phyloP scores from a whole-genome alignment of 2,797 vertebrate species.

The Diplodus puntazzo region DNA sequence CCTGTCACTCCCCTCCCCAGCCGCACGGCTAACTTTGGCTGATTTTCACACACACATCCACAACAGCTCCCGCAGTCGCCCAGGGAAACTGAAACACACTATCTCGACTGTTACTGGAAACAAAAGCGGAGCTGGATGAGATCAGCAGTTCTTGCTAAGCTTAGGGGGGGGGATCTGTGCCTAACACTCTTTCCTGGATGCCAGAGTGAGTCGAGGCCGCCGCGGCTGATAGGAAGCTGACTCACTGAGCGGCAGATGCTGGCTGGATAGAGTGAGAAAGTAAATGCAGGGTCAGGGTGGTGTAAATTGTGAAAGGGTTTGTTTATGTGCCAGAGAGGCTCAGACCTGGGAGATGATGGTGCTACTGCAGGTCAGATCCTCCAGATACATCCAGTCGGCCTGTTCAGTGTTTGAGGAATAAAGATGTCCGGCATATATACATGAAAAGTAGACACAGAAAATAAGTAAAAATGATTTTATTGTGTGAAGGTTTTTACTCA shows the following conservation, averaged over 20 bases:
- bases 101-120: constrained; percentile 76
- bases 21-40: constrained; percentile 11
- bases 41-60: constrained; percentile 25
- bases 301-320: constrained; percentile 54
- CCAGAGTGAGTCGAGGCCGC: constrained; percentile 64
- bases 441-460: background rate
- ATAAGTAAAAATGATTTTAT: background rate
- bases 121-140: constrained; percentile 72
- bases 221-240: constrained; percentile 75
- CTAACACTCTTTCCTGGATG: constrained; percentile 76
- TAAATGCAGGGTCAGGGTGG: constrained; percentile 51
- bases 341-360: constrained; percentile 28
- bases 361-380: constrained; percentile 5
- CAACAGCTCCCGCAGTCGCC: constrained; percentile 32
- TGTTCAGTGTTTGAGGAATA: constrained; percentile 8
- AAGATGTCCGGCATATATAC: background rate
- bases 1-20: background rate
- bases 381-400: constrained; percentile 7
- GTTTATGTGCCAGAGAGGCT: constrained; percentile 46
- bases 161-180: constrained; percentile 58
- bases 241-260: constrained; percentile 68
- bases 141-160: constrained; percentile 78
- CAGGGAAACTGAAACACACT: constrained; percentile 62
- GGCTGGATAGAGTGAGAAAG: constrained; percentile 52
- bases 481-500: background rate